These are phyloP conservation scores for Vespertilio murinus DNA, from an alignment of 2,797 vertebrate species.

Conservation along the genomic window DNA sequence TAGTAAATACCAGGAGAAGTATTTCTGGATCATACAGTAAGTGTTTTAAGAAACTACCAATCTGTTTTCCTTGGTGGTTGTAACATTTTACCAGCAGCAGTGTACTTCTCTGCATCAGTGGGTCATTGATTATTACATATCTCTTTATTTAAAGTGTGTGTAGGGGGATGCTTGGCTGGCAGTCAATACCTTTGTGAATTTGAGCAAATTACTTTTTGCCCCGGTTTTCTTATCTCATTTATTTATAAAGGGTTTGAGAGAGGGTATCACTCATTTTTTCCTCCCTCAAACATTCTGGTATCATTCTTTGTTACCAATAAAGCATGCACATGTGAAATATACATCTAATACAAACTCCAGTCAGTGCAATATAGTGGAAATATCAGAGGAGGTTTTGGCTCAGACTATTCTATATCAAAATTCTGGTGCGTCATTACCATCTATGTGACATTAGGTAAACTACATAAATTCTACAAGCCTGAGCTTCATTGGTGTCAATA, in stretches of 20 bases:
- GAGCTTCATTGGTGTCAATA: neutral
- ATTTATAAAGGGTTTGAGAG: neutral
- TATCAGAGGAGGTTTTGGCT: neutral
- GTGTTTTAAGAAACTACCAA: slow-evolving; percentile 20
- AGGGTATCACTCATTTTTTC: neutral
- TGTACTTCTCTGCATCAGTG: neutral
- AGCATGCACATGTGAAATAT: neutral
- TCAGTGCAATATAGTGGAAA: neutral
- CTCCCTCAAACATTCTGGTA: neutral
- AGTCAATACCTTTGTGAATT: neutral
- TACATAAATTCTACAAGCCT: neutral
- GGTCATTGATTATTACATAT: neutral
- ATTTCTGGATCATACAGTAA: neutral
- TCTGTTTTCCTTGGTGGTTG: neutral
- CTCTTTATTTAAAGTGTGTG: neutral
- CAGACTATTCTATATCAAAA: neutral
- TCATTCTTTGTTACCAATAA: neutral
- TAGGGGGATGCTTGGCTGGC: neutral
- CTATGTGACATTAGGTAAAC: neutral
- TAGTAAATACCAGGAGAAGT: neutral
- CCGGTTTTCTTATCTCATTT: neutral
- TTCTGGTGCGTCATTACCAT: neutral
- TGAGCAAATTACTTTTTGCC: neutral
- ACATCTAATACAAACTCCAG: neutral
- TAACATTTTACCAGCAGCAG: neutral